phyloP scores from a whole-genome alignment of 2,113 vertebrate genomes.

The Bos indicus region DNA sequence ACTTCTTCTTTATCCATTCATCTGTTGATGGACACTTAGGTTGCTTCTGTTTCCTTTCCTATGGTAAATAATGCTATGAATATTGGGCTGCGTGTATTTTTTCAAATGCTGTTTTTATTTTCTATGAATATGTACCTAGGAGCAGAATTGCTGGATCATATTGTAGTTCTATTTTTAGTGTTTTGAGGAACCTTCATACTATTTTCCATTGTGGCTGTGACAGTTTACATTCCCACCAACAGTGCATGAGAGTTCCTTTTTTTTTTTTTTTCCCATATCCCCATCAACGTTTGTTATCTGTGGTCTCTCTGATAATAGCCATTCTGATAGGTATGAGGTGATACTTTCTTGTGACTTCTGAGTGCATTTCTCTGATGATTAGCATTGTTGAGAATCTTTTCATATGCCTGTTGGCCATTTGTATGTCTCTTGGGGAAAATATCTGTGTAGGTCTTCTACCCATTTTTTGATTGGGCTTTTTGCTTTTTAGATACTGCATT shows the following conservation, averaged over 20 bases:
- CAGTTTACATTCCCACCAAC: neutral
- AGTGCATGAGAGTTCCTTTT: neutral
- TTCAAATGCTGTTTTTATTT: neutral
- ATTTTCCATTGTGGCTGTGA: neutral
- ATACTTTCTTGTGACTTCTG: neutral
- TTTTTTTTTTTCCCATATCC: neutral
- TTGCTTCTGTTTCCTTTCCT: neutral
- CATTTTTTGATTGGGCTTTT: neutral
- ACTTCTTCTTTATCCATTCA: neutral
- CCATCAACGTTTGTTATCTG: neutral
- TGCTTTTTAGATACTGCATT: neutral
- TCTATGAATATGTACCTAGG: neutral
- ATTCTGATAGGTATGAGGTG: neutral
- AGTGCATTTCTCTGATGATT: neutral
- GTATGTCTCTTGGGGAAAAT: neutral
- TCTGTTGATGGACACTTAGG: neutral
- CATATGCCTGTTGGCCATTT: neutral
- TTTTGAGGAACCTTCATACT: neutral
- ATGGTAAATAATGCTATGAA: neutral
- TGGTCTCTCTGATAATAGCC: neutral
- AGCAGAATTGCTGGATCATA: neutral
- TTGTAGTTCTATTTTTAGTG: neutral
- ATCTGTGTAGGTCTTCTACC: neutral
- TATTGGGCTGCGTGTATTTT: neutral
- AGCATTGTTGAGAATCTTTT: neutral